Percentiles rank a stretch among this genome's conserved stretches.
Conservation (phyloP, 2,113 vertebrate species). For the Nipponia nippon region DNA sequence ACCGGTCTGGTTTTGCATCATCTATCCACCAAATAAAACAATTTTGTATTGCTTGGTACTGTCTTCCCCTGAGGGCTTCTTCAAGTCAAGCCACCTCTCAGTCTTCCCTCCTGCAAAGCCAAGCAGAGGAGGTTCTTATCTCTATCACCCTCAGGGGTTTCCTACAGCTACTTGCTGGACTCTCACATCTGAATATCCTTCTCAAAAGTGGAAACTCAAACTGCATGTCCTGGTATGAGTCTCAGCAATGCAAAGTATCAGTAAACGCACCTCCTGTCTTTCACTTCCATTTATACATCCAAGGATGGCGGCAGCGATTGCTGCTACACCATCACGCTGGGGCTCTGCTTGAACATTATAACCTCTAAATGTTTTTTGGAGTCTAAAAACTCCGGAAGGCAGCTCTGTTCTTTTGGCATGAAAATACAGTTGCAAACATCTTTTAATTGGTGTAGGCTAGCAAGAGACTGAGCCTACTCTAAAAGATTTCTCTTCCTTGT, state of each 20-base stretch:
- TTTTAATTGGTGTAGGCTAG: neutral
- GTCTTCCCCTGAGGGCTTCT: neutral
- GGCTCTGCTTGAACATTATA: neutral
- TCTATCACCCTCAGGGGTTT: neutral
- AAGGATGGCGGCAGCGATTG: neutral
- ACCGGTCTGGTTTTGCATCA: neutral
- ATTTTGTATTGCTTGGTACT: neutral
- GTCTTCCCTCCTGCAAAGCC: neutral
- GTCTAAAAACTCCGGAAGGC: neutral
- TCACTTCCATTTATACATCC: neutral
- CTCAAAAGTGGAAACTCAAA: neutral
- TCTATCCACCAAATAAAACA: neutral
- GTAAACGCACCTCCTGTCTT: neutral
- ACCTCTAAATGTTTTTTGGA: neutral
- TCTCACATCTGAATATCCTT: neutral
- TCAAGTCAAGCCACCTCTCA: neutral
- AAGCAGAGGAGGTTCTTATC: neutral
- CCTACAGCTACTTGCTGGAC: neutral
- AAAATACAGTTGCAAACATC: neutral
- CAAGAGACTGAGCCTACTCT: neutral
- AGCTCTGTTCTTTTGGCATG: neutral
- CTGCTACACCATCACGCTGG: neutral
- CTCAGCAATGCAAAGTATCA: neutral
- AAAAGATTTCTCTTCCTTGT: neutral
- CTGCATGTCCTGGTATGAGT: neutral